These are phyloP conservation scores for Toxostoma redivivum DNA, from an alignment of 2,113 vertebrate genomes.

Conservation along the genomic window DNA sequence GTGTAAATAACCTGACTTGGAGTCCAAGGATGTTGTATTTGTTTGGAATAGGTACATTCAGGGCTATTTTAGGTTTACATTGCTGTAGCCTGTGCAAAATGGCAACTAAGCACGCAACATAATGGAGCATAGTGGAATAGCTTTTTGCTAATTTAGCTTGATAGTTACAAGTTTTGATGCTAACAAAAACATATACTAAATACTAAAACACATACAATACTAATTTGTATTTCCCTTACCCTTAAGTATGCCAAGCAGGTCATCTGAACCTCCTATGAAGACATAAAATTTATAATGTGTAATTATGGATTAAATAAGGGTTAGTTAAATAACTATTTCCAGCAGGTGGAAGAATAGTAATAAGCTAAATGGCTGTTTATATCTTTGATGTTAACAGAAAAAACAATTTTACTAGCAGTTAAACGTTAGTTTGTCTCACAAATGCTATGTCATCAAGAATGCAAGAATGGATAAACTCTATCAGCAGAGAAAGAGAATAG, in stretches of 20 bases:
- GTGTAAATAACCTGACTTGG: not conserved
- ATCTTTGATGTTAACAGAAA: not conserved
- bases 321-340: not conserved
- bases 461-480: not conserved
- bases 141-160: not conserved
- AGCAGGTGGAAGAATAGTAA: not conserved
- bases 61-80: not conserved
- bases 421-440: not conserved
- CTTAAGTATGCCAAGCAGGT: not conserved
- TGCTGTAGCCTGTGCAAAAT: not conserved
- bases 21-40: not conserved
- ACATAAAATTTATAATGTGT: not conserved
- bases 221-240: not conserved
- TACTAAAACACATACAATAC: not conserved
- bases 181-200: not conserved
- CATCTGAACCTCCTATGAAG: not conserved
- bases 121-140: rapidly evolving
- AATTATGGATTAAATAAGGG: not conserved
- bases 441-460: not conserved
- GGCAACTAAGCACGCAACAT: rapidly evolving
- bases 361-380: not conserved
- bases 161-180: not conserved
- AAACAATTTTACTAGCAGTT: not conserved
- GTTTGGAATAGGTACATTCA: not conserved
- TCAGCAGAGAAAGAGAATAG: not conserved